A percentile compares a stretch with the other conserved stretches of the same genome.
phyloP scores from a whole-genome alignment of 2,113 vertebrate genomes.

The Pungitius pungitius region DNA sequence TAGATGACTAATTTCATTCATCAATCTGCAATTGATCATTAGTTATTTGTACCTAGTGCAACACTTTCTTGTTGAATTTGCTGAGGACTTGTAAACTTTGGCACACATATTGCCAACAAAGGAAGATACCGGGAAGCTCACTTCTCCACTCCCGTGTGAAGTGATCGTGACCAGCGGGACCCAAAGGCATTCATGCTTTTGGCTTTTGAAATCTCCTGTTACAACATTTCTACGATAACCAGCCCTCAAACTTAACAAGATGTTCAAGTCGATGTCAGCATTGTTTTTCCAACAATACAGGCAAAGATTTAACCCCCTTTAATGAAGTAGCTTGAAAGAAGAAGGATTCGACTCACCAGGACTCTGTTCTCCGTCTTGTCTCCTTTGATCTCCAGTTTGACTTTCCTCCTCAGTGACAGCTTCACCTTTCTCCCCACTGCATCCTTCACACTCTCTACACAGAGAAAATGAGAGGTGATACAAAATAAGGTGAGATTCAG shows the following conservation, averaged over 20 bases:
- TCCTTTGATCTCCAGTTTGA: slow-evolving; percentile 94
- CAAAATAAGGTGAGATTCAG: background rate
- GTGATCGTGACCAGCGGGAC: background rate
- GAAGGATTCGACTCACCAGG: slow-evolving; percentile 87
- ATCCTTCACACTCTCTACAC: slow-evolving; percentile 87
- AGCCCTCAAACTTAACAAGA: background rate
- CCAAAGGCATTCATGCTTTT: slow-evolving; percentile 4
- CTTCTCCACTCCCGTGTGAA: background rate
- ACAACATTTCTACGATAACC: background rate
- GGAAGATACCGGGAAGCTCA: background rate
- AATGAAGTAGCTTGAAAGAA: slow-evolving; percentile 31
- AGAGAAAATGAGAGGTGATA: slow-evolving; percentile 19
- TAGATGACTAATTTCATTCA: background rate
- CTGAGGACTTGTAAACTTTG: background rate
- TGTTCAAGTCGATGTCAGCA: background rate
- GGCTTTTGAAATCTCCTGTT: background rate
- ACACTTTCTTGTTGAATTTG: slow-evolving; percentile 1
- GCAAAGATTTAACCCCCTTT: background rate
- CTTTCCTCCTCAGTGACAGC: slow-evolving; percentile 91
- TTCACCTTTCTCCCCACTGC: slow-evolving; percentile 94
- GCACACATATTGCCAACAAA: background rate
- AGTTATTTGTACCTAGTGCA: background rate
- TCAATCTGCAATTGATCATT: background rate
- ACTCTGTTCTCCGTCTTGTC: slow-evolving; percentile 97
- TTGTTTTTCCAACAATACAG: background rate